Conservation (phyloP, 2,797 vertebrate genomes). For the Danio choprae region DNA sequence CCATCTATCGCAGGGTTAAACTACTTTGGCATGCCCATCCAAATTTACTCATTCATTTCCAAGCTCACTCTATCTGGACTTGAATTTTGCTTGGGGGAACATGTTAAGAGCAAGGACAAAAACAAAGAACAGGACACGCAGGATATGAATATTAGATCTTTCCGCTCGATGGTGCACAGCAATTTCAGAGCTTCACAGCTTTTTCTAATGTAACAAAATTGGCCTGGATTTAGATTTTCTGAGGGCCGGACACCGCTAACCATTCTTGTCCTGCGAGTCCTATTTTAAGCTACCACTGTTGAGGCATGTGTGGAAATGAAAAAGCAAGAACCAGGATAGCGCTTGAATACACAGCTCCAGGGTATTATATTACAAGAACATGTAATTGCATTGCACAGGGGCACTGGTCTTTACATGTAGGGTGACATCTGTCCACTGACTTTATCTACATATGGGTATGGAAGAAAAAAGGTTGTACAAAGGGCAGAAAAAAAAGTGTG, state of each 20-base stretch:
- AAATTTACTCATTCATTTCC: slow-evolving; percentile 7
- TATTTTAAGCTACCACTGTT: slow-evolving; percentile 26
- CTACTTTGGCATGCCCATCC: slow-evolving; percentile 8
- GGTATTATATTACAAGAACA: slow-evolving; percentile 50
- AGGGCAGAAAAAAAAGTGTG: neutral
- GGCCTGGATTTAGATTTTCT: slow-evolving; percentile 37
- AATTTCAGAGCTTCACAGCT: slow-evolving; percentile 18
- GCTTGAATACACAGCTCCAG: slow-evolving; percentile 54
- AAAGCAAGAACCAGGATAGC: slow-evolving; percentile 26
- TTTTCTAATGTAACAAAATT: slow-evolving; percentile 37
- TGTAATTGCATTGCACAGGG: slow-evolving; percentile 54
- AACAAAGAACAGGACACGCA: slow-evolving; percentile 37
- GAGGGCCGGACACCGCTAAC: slow-evolving; percentile 17
- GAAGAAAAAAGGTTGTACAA: neutral
- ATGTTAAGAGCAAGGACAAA: slow-evolving; percentile 32
- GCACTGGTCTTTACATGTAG: slow-evolving; percentile 41
- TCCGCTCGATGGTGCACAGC: slow-evolving; percentile 16
- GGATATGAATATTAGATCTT: slow-evolving; percentile 34
- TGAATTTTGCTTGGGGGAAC: slow-evolving; percentile 35
- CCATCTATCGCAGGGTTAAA: neutral
- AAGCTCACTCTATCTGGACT: slow-evolving; percentile 11
- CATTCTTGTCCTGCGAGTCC: slow-evolving; percentile 20
- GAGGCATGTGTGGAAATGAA: slow-evolving; percentile 14
- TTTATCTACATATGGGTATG: slow-evolving; percentile 46
- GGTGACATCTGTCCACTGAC: slow-evolving; percentile 39